Evolutionary conservation across 2,888 invertebrate species (phyloP).

Genomic region (Pterostichus niger): DNA sequence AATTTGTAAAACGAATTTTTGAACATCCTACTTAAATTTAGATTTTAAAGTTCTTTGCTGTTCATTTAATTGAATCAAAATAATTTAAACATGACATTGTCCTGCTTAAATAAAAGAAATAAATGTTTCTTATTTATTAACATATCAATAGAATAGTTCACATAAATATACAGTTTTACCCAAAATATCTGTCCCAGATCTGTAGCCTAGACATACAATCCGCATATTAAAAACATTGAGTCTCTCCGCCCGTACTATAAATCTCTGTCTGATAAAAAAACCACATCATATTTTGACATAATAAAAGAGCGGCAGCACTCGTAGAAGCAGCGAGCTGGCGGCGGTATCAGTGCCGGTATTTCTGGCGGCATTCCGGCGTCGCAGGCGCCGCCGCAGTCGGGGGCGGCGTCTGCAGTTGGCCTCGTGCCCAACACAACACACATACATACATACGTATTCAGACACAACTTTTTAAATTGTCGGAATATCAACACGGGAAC

Average conservation of each 20-base stretch:
- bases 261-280: conserved; percentile 7
- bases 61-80: too few species aligned
- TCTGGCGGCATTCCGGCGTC: conserved; percentile 34
- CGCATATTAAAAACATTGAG: conserved; percentile 14
- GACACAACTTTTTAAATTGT: neutral
- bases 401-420: conserved; percentile 40
- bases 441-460: neutral
- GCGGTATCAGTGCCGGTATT: neutral
- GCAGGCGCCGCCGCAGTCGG: conserved; percentile 41
- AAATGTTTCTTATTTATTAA: neutral
- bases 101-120: too few species aligned
- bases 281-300: conserved; percentile 23
- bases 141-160: conserved; percentile 4
- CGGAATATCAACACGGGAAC: conserved; percentile 22
- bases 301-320: conserved; percentile 8
- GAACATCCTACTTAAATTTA: too few species aligned
- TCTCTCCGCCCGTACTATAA: conserved; percentile 6
- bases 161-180: neutral
- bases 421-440: conserved; percentile 7
- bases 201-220: conserved; percentile 2
- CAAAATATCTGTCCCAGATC: conserved; percentile 16
- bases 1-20: too few species aligned
- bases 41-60: too few species aligned
- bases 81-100: too few species aligned
- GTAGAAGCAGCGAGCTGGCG: neutral